A percentile compares a stretch with the other conserved stretches of the same genome.
Conservation (phyloP, 2,888 invertebrate genomes). For the Eupeodes luniger region DNA sequence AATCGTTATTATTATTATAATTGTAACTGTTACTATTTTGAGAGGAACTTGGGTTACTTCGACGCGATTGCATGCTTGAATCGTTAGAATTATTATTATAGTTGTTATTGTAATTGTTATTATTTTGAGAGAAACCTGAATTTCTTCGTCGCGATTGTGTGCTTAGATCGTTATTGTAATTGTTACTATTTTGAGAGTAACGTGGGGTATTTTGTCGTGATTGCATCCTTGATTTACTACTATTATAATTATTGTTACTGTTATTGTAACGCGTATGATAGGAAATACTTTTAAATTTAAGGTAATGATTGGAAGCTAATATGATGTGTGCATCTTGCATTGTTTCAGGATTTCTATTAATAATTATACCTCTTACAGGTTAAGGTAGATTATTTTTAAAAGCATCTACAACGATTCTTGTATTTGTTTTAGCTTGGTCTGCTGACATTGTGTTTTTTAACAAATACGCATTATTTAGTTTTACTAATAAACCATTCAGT, state of each 20-base stretch:
- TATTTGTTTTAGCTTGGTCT: no score
- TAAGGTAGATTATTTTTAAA: conserved; percentile 34
- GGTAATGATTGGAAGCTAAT: conserved; percentile 6
- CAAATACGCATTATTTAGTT: no score
- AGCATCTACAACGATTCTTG: conserved; percentile 11
- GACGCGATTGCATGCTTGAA: neutral
- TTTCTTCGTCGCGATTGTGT: neutral
- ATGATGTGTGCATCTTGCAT: conserved; percentile 7
- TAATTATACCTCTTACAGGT: conserved; percentile 30
- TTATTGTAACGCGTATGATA: neutral
- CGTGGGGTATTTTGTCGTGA: no score
- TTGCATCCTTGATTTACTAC: no score
- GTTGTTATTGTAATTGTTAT: neutral
- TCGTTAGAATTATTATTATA: no score
- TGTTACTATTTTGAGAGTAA: no score
- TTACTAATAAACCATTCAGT: no score
- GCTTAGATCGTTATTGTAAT: neutral
- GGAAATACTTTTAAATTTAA: conserved; percentile 4
- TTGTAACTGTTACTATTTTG: no score
- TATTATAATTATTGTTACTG: neutral
- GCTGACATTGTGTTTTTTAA: no score
- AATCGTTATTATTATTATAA: no score
- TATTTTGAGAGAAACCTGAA: neutral
- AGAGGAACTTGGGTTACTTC: neutral
- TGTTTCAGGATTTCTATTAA: conserved; percentile 20